phyloP scores from a whole-genome alignment of 2,888 invertebrate species.

The Amphipyra berbera region DNA sequence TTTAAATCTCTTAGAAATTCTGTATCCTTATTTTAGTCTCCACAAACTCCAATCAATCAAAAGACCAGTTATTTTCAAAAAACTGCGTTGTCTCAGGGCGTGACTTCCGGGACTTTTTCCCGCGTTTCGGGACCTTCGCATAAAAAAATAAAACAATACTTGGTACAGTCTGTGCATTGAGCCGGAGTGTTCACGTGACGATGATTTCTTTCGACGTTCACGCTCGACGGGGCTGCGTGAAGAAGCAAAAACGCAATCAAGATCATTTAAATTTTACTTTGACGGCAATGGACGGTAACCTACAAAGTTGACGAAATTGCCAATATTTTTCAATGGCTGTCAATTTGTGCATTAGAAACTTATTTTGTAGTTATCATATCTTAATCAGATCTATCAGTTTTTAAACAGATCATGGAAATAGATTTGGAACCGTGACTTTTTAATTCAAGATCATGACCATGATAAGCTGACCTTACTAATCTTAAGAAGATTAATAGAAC shows the following conservation, averaged over 20 bases:
- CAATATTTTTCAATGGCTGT: background rate
- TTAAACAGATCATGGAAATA: background rate
- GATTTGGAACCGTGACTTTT: slow-evolving; percentile 31
- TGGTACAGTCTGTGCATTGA: slow-evolving; percentile 59
- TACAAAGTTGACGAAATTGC: slow-evolving; percentile 6
- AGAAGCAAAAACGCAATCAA: slow-evolving; percentile 52
- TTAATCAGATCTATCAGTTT: background rate
- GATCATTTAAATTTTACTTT: slow-evolving; percentile 50
- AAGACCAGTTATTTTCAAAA: slow-evolving; percentile 30
- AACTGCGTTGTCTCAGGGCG: slow-evolving; percentile 44
- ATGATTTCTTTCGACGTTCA: slow-evolving; percentile 49
- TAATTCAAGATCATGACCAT: slow-evolving; percentile 33
- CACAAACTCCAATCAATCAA: slow-evolving; percentile 10
- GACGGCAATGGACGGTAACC: slow-evolving; percentile 23
- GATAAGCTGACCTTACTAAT: slow-evolving; percentile 13
- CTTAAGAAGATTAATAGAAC: slow-evolving; percentile 9
- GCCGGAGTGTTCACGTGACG: slow-evolving; percentile 57
- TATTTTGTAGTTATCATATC: background rate
- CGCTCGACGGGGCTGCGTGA: slow-evolving; percentile 44
- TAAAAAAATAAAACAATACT: slow-evolving; percentile 51
- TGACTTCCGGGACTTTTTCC: slow-evolving; percentile 72
- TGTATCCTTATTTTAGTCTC: background rate
- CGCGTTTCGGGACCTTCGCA: slow-evolving; percentile 60
- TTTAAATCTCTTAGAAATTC: too few species aligned
- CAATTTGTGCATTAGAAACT: too few species aligned